These are phyloP conservation scores for Melolontha melolontha DNA, from an alignment of 2,888 invertebrate genomes.

Conservation along the genomic window DNA sequence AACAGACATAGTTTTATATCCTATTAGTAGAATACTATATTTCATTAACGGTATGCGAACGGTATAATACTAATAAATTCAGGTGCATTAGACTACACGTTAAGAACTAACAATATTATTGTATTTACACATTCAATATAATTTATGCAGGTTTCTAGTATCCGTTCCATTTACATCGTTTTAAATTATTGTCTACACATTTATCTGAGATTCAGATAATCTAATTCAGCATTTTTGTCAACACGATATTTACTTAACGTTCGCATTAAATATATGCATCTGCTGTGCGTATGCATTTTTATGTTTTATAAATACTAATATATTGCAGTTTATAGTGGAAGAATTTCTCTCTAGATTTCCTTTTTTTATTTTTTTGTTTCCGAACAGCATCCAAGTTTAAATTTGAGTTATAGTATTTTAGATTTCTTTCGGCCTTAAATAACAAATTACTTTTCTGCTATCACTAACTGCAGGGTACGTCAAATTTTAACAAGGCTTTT, in stretches of 20 bases:
- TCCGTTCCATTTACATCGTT: slow-evolving; percentile 33
- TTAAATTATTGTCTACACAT: slow-evolving; percentile 30
- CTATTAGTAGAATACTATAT: slow-evolving; percentile 1
- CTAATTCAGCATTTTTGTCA: slow-evolving; percentile 11
- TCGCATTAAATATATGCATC: background rate
- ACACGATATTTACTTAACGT: slow-evolving; percentile 3
- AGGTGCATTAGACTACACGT: slow-evolving; percentile 9
- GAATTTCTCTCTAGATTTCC: too few relatives aligned
- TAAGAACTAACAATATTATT: slow-evolving; percentile 21
- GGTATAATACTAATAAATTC: slow-evolving; percentile 20
- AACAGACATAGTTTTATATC: background rate
- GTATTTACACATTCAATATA: slow-evolving; percentile 20
- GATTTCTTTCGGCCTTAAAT: too few relatives aligned
- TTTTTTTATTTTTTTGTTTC: background rate
- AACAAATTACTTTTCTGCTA: too few relatives aligned
- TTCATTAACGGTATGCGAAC: slow-evolving; percentile 24
- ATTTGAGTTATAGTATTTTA: too few relatives aligned
- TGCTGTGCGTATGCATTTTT: background rate
- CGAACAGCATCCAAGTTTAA: too few relatives aligned
- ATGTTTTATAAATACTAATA: background rate
- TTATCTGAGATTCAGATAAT: slow-evolving; percentile 25
- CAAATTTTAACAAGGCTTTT: too few relatives aligned
- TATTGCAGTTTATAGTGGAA: too few relatives aligned
- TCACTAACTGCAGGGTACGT: too few relatives aligned
- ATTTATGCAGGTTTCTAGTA: slow-evolving; percentile 35